phyloP scores from a whole-genome alignment of 2,888 invertebrate genomes.

The Disparrhopalites patrizii region DNA sequence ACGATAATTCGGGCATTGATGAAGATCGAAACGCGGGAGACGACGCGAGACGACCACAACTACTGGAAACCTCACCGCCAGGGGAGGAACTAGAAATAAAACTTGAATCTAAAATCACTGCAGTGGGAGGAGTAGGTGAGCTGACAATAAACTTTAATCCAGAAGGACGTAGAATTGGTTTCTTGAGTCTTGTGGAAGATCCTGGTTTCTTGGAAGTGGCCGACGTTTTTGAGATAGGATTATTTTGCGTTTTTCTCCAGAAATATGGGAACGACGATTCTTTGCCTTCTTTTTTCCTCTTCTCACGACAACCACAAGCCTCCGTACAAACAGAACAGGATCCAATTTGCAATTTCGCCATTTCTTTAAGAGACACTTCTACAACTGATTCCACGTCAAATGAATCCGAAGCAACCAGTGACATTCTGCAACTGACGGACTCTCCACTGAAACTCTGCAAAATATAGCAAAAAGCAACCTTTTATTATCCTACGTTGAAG shows the following conservation, averaged over 20 bases:
- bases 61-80: background rate
- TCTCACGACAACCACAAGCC: conserved; percentile 10
- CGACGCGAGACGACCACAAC: background rate
- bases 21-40: background rate
- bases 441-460: too few species aligned
- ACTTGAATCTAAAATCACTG: background rate
- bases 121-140: background rate
- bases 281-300: background rate
- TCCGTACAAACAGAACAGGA: conserved; percentile 24
- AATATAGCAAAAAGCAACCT: too few species aligned
- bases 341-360: conserved; percentile 31
- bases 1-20: background rate
- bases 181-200: too few species aligned
- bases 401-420: background rate
- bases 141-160: conserved; percentile 27
- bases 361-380: conserved; percentile 22
- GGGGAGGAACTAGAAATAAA: too few species aligned
- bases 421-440: conserved; percentile 17
- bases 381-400: background rate
- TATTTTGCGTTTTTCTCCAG: conserved; percentile 38
- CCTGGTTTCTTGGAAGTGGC: conserved; percentile 22
- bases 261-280: conserved; percentile 33
- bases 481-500: too few species aligned
- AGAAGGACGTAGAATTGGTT: conserved; percentile 32
- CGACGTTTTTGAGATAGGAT: conserved; percentile 34